These are phyloP conservation scores for Acromyrmex charruanus DNA, from an alignment of 1,140 invertebrate species.

Conservation along the genomic window DNA sequence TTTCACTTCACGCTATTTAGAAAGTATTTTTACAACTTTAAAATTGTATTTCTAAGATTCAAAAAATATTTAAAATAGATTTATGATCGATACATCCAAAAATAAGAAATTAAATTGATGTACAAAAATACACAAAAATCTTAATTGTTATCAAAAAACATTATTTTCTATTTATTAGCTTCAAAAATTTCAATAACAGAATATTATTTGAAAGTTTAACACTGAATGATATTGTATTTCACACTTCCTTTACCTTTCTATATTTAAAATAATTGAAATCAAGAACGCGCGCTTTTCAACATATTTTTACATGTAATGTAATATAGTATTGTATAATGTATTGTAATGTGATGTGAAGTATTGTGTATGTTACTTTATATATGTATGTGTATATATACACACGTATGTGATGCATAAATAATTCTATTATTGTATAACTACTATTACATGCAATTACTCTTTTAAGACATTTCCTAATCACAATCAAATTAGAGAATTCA, in stretches of 20 bases:
- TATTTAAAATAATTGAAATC: not conserved
- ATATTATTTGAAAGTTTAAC: conserved; percentile 11
- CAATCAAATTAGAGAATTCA: not conserved
- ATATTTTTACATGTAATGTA: not conserved
- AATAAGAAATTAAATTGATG: not conserved
- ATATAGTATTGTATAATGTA: not conserved
- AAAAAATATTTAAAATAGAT: not conserved
- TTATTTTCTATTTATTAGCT: not conserved
- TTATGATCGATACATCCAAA: not conserved
- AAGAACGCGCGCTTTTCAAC: not conserved
- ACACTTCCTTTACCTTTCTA: not conserved
- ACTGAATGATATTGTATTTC: not conserved
- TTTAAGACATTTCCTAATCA: not conserved
- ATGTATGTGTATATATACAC: not conserved
- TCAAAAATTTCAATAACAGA: conserved; percentile 37
- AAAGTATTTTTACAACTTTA: not conserved
- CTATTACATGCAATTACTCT: not conserved
- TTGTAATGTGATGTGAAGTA: not conserved
- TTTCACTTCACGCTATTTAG: not conserved
- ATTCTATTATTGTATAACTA: not conserved
- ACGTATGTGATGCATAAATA: not conserved
- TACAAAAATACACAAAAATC: not conserved
- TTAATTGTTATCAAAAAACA: not conserved
- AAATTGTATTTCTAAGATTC: not conserved
- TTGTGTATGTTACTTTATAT: not conserved